These are phyloP conservation scores for Drosophila kuntzei DNA, from an alignment of 2,888 invertebrate genomes.

Conservation along the genomic window DNA sequence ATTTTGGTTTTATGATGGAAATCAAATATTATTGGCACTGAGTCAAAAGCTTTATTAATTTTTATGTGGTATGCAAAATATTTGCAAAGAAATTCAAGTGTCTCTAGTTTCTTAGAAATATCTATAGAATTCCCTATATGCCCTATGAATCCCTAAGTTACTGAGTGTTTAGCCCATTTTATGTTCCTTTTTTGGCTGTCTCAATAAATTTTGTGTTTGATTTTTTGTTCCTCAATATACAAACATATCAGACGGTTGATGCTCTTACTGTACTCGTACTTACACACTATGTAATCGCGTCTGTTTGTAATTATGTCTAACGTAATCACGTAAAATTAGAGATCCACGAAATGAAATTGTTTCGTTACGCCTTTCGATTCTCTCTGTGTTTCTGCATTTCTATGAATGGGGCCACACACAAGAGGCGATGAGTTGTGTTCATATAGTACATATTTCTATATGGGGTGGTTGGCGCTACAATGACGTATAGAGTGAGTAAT, in stretches of 20 bases:
- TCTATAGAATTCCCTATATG: not conserved
- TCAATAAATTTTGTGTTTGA: not conserved
- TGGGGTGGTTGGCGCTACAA: constrained; percentile 29
- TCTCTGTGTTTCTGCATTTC: constrained; percentile 5
- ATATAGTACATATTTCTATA: constrained; percentile 24
- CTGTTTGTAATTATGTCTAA: constrained; percentile 47
- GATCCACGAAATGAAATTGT: constrained; percentile 65
- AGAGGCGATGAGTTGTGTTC: constrained; percentile 17
- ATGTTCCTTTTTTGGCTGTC: not conserved
- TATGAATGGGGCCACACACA: constrained; percentile 36
- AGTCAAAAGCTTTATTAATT: constrained; percentile 23
- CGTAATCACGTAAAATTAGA: constrained; percentile 68
- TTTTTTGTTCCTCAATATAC: constrained; percentile 7
- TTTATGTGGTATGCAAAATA: constrained; percentile 13
- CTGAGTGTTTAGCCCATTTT: constrained; percentile 1
- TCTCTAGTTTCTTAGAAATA: not conserved
- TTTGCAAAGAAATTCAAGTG: constrained; percentile 4
- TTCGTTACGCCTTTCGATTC: constrained; percentile 67
- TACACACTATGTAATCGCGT: constrained; percentile 8
- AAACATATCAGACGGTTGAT: constrained; percentile 5
- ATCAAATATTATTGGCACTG: constrained; percentile 18
- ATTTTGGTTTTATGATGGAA: constrained; percentile 7
- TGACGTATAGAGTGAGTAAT: constrained; percentile 57
- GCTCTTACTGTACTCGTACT: not conserved
- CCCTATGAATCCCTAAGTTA: not conserved